Percentiles rank a stretch among this genome's conserved stretches.
phyloP scores from a whole-genome alignment of 2,888 invertebrate genomes.

The Drosophila infuscata region DNA sequence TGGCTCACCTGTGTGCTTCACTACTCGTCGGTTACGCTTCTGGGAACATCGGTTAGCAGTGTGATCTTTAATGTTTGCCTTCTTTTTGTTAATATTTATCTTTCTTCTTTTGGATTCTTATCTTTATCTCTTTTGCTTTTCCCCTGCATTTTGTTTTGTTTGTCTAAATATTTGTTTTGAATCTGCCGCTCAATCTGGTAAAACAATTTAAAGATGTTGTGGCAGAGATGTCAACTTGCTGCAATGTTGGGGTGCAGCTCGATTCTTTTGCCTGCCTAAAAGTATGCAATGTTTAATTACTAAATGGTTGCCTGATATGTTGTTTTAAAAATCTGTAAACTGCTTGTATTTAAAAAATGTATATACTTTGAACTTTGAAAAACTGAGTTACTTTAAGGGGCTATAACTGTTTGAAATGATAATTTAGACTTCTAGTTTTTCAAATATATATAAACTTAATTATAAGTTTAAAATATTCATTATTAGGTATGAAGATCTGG shows the following conservation, averaged over 20 bases:
- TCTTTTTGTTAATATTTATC: slow-evolving; percentile 10
- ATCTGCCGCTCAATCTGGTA: slow-evolving; percentile 31
- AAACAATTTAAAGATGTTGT: slow-evolving; percentile 1
- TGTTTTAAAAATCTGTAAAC: slow-evolving; percentile 1
- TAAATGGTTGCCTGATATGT: slow-evolving; percentile 9
- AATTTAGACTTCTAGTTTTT: neutral
- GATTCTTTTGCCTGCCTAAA: slow-evolving; percentile 16
- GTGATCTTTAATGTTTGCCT: slow-evolving; percentile 10
- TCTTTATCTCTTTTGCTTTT: slow-evolving; percentile 30
- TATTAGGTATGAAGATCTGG: neutral
- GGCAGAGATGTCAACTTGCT: slow-evolving; percentile 35
- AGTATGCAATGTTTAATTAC: slow-evolving; percentile 44
- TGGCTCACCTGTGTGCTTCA: slow-evolving; percentile 32
- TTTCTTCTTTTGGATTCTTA: slow-evolving; percentile 8
- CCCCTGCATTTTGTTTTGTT: slow-evolving; percentile 7
- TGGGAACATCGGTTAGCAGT: slow-evolving; percentile 28
- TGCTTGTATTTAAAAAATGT: neutral
- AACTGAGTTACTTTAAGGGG: too few relatives aligned
- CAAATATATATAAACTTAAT: neutral
- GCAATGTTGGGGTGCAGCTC: neutral
- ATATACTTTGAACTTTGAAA: too few relatives aligned
- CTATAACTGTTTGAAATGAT: too few relatives aligned
- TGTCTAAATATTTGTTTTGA: slow-evolving; percentile 51
- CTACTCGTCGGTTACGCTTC: slow-evolving; percentile 24
- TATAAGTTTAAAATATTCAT: too few relatives aligned